phyloP scores from a whole-genome alignment of 2,888 invertebrate species.

The Augochlorella aurata region DNA sequence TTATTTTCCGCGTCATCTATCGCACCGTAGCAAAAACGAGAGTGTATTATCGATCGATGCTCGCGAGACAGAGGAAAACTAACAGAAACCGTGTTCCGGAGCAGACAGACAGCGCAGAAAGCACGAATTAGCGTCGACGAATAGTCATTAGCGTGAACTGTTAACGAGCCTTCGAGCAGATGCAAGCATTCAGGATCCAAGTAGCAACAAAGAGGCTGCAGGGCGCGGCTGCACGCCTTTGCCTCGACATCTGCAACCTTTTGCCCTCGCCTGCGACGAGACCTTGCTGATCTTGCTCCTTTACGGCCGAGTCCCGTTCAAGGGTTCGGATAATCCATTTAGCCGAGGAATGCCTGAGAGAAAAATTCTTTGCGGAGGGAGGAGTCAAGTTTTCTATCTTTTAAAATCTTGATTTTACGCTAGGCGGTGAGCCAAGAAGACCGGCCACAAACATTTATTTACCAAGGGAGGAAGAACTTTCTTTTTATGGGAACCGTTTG shows the following conservation, averaged over 20 bases:
- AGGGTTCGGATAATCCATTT: constrained; percentile 2
- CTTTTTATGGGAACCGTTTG: too few species aligned
- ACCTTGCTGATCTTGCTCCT: background rate
- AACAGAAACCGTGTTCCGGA: background rate
- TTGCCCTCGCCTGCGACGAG: constrained; percentile 1
- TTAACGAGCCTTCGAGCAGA: constrained; percentile 42
- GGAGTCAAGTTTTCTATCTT: background rate
- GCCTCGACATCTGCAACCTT: constrained; percentile 35
- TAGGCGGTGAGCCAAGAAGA: background rate
- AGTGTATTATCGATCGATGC: background rate
- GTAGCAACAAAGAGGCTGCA: constrained; percentile 29
- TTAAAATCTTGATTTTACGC: background rate
- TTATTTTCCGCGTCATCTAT: too few species aligned
- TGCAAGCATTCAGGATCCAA: constrained; percentile 31
- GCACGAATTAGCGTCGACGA: constrained; percentile 12
- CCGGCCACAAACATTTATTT: background rate
- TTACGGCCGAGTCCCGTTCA: background rate
- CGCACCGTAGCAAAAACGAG: background rate
- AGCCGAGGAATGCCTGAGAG: background rate
- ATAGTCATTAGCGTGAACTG: constrained; percentile 8
- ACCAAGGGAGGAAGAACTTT: background rate
- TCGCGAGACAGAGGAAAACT: background rate
- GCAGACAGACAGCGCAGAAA: background rate
- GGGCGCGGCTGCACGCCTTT: constrained; percentile 7
- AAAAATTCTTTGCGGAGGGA: background rate